These are phyloP conservation scores for Eupelmus urozonus DNA, from an alignment of 2,888 invertebrate genomes.

Conservation along the genomic window DNA sequence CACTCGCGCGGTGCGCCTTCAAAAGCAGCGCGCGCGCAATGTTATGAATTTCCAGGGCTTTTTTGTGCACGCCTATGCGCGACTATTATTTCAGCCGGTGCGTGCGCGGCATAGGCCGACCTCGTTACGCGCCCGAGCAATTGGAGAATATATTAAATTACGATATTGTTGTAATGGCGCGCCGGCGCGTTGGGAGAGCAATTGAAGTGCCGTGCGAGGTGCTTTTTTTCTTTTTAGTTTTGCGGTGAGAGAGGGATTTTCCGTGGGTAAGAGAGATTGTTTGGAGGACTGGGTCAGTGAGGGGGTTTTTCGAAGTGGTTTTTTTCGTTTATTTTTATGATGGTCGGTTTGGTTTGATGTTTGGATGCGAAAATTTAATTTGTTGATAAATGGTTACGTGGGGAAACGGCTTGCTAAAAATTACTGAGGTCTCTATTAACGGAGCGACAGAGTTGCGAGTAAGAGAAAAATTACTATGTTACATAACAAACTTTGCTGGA, in stretches of 20 bases:
- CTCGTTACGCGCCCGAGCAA: slow-evolving; percentile 46
- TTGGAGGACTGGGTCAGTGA: too few relatives aligned
- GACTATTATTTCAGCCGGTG: slow-evolving; percentile 40
- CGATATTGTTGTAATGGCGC: slow-evolving; percentile 43
- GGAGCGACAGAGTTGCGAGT: too few relatives aligned
- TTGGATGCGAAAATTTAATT: too few relatives aligned
- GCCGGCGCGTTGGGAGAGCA: background rate
- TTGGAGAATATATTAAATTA: slow-evolving; percentile 52
- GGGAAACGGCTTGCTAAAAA: too few relatives aligned
- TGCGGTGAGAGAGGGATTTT: background rate
- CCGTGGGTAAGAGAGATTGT: too few relatives aligned
- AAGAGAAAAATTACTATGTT: too few relatives aligned
- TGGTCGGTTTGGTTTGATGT: too few relatives aligned
- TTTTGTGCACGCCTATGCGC: background rate
- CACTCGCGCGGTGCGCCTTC: background rate
- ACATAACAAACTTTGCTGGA: too few relatives aligned
- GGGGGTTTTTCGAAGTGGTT: too few relatives aligned
- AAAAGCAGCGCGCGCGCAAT: background rate
- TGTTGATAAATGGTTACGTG: too few relatives aligned
- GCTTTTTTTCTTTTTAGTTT: background rate
- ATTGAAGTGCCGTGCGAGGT: background rate
- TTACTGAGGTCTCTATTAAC: too few relatives aligned
- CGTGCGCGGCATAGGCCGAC: slow-evolving; percentile 26
- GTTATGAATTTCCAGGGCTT: slow-evolving; percentile 19
- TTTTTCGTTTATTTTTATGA: too few relatives aligned